Base-by-base conservation (phyloP, 2,797 vertebrate genomes). In the Pitangus sulphuratus region DNA sequence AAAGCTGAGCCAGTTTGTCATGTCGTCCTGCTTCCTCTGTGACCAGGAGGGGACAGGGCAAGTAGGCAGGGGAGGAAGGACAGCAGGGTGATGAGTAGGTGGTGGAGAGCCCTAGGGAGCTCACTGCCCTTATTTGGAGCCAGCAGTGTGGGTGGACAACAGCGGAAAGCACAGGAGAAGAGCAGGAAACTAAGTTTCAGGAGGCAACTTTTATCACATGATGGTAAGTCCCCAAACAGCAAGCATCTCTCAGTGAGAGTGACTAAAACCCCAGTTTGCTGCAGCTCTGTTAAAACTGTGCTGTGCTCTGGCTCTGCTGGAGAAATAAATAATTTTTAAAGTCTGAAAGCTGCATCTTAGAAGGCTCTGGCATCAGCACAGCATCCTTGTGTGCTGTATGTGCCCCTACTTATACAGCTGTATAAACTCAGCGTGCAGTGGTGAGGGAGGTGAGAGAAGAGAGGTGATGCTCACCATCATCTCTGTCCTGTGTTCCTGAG, bases 361-460 rank as follows among this genome's bases (percentile, higher is more conserved):
- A 50, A 51, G 12, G 12, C n/a, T 91, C 61, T 53, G 50, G 50
- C 35, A n/a, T 20, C 70, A 47, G n/a, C 51, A 20, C 28, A 48
- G 25, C 22, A 66, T 17, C 57, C 12, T 40, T 6, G 4, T 26
- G 42, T 47, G 53, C 69, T 25, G 1, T 3, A 3, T 2, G 4
- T 44, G 22, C 11, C 51, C 24, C 25, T 61, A 0, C 39, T 31
- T 8, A 8, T 21, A 25, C 31, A 70, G 58, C 66, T 76, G 39
- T 4, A 28, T 0, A 47, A 68, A 9, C 26, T 35, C 21, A 44
- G 37, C 0, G 0, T 14, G 64, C 24, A 57, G 79, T 1, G 1
- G 9, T 15, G 21, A 54, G 7, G 48, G 33, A 66, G 37, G 37
- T 5, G 68, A 40, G 42, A 42, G 33, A n/a, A 47, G 22, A 57